A percentile compares a stretch with the other conserved stretches of the same genome.
phyloP scores from a whole-genome alignment of 1,140 invertebrate genomes.

The Formica exsecta region DNA sequence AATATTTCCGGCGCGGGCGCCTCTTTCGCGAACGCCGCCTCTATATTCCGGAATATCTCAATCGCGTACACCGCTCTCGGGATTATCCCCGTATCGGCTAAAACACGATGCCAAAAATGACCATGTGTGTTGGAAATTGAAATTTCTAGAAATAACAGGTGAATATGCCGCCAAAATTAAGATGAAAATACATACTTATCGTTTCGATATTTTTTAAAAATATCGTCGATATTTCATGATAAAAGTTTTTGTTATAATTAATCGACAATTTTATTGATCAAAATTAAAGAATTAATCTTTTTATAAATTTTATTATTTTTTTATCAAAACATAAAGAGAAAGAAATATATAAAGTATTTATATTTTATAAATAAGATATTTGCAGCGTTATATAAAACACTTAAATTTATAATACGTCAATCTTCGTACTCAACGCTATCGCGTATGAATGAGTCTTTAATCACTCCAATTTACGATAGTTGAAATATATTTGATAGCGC shows the following conservation, averaged over 20 bases:
- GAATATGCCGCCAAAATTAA: constrained; percentile 11
- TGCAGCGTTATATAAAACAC: neutral
- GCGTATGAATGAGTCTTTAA: constrained; percentile 66
- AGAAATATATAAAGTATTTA: neutral
- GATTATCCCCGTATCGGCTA: constrained; percentile 25
- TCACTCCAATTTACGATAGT: constrained; percentile 63
- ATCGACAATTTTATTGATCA: neutral
- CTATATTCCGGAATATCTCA: constrained; percentile 15
- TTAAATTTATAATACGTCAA: neutral
- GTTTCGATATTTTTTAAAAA: neutral
- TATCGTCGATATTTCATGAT: neutral
- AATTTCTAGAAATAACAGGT: constrained; percentile 14
- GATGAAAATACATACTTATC: neutral
- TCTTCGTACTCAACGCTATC: constrained; percentile 28
- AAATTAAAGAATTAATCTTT: neutral
- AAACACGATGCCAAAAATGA: constrained; percentile 33
- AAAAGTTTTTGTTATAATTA: neutral
- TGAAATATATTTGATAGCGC: constrained; percentile 64
- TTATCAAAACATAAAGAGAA: neutral
- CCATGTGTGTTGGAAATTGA: constrained; percentile 37
- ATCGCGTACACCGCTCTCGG: neutral
- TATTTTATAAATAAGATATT: neutral
- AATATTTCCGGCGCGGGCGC: constrained; percentile 57
- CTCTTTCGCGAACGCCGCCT: constrained; percentile 40
- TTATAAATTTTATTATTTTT: neutral